Evolutionary conservation across 37 sponge, comb jelly and placozoan genomes (phyloP).

Genomic region (Petrosia ficiformis): DNA sequence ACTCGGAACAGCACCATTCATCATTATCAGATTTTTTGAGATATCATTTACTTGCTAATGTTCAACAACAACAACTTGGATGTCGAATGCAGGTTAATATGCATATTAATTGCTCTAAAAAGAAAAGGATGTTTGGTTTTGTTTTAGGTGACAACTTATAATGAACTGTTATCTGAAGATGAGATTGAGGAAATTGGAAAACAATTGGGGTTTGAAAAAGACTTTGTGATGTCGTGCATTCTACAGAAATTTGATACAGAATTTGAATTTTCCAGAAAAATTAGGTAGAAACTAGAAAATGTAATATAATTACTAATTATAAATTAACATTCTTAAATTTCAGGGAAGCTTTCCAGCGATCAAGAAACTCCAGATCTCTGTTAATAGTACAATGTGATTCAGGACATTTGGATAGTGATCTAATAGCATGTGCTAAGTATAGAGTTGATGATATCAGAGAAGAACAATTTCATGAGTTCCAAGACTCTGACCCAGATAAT

Average conservation of each 20-base stretch:
- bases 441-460: conserved; percentile 35
- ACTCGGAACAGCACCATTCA: background rate
- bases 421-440: conserved; percentile 88
- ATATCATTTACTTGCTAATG: background rate
- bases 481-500: background rate
- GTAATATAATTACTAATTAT: too few species aligned
- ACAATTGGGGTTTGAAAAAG: background rate
- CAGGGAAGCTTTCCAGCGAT: background rate
- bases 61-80: background rate
- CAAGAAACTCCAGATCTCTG: too few species aligned
- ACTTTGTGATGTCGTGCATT: background rate
- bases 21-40: conserved; percentile 13
- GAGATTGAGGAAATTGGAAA: conserved; percentile 29
- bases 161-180: conserved; percentile 46
- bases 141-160: conserved; percentile 83
- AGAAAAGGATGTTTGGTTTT: too few species aligned
- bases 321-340: too few species aligned
- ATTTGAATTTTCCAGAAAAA: conserved; percentile 59
- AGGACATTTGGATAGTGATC: conserved; percentile 72
- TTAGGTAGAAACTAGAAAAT: too few species aligned
- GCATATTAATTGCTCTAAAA: background rate
- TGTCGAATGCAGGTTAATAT: conserved; percentile 2
- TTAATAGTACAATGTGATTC: conserved; percentile 83
- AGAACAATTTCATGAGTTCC: background rate
- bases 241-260: conserved; percentile 83